Percentiles rank a stretch among this genome's conserved stretches.
These are phyloP conservation scores for Aplocera efformata DNA, from an alignment of 2,888 invertebrate species.

Conservation along the genomic window DNA sequence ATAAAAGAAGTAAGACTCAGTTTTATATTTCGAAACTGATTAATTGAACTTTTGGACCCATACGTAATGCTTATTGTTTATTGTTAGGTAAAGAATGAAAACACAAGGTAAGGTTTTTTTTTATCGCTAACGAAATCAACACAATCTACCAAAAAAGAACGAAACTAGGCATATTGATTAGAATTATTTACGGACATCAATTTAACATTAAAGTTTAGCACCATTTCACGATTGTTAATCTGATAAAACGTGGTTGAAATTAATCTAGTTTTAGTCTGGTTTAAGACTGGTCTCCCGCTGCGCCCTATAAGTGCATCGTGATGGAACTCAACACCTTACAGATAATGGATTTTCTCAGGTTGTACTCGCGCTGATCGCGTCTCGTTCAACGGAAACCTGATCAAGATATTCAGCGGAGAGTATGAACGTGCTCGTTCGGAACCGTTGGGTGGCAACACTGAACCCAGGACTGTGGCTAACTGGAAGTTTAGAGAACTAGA, in stretches of 20 bases:
- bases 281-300: no score
- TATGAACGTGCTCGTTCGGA: slow-evolving; percentile 75
- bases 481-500: slow-evolving; percentile 96
- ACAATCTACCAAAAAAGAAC: no score
- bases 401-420: slow-evolving; percentile 92
- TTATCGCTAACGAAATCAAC: no score
- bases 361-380: slow-evolving; percentile 89
- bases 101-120: no score
- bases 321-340: no score
- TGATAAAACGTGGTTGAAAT: slow-evolving; percentile 15
- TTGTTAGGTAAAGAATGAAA: no score
- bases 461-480: slow-evolving; percentile 83
- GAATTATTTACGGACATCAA: no score
- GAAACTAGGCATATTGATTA: no score
- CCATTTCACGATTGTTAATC: slow-evolving; percentile 8
- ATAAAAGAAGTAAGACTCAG: slow-evolving; percentile 67
- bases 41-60: slow-evolving; percentile 2
- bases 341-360: slow-evolving; percentile 47
- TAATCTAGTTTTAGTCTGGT: no score
- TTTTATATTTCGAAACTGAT: slow-evolving; percentile 9
- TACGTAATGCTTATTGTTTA: no score
- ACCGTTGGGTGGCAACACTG: slow-evolving; percentile 38
- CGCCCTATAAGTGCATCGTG: no score
- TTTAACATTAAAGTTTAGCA: no score
- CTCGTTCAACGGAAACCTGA: slow-evolving; percentile 90